Evolutionary conservation across 2,113 vertebrate genomes (phyloP), one percentile per base, ranked within the genome.

Genomic region (Saimiri boliviensis): DNA sequence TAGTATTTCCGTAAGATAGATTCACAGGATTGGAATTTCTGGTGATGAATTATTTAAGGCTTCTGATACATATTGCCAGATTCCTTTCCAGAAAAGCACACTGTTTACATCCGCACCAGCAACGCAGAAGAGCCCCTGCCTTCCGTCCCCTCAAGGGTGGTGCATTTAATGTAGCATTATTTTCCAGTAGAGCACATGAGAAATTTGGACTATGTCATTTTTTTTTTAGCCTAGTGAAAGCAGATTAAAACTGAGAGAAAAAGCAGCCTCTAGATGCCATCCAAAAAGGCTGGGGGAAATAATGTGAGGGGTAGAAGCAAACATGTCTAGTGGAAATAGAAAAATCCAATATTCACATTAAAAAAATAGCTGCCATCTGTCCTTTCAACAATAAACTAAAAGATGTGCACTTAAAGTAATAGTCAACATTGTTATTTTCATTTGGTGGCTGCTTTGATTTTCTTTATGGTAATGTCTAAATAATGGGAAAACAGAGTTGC

Each of bases 391-490:
- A 85, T 56, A 80, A 71, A 83, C 37, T 70, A 86, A 93, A 89
- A 95, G 40, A 37, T 58, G 84, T 5, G 9, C 27, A 42, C 25
- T 63, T 89, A 76, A 86, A 91, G 56, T 86, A 71, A 93, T 86
- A 79, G 56, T 89, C 66, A 97, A 91, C 91, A 56, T 85, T 79
- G 17, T 25, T 88, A 16, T 93, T 96, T 93, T 93, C 23, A 42
- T 96, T 95, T 85, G 47, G 13, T 93, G 14, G 25, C 13, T 94
- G 74, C 40, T 49, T 90, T 94, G 21, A 93, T 97, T 95, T 94
- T 93, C 58, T 94, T 88, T 91, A 92, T n/a, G 35, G 25, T 94
- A 80, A 93, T 96, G 58, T 84, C 54, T 77, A 93, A 93, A 91
- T 96, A 95, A 95, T 93, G 40, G 45, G 63, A 89, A 94, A 92